A percentile compares a stretch with the other conserved stretches of the same genome.
These are phyloP conservation scores for Sula dactylatra DNA, from an alignment of 2,113 vertebrate species.

Conservation along the genomic window DNA sequence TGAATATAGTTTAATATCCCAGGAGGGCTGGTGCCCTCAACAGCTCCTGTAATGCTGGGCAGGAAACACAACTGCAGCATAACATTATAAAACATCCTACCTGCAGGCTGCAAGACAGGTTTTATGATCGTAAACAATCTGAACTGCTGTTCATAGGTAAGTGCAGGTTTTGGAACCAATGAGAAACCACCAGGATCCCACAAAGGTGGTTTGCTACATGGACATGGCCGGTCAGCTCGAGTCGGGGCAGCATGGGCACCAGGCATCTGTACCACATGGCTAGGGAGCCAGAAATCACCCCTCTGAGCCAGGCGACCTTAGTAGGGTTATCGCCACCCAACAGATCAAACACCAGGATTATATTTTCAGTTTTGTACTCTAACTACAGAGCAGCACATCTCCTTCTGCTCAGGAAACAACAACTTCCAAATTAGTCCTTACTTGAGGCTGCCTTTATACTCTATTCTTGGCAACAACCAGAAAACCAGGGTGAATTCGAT, in stretches of 20 bases:
- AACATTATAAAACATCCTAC: neutral
- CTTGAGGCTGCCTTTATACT: neutral
- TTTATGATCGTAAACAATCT: accelerated
- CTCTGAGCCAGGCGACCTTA: neutral
- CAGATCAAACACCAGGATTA: neutral
- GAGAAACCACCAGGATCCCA: neutral
- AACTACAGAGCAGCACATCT: too few relatives aligned
- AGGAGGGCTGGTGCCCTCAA: neutral
- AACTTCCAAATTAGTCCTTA: neutral
- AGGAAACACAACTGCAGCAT: neutral
- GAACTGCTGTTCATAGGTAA: neutral
- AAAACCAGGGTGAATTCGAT: neutral
- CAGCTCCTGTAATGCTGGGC: too few relatives aligned
- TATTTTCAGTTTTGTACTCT: neutral
- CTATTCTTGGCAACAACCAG: accelerated
- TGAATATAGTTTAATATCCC: neutral
- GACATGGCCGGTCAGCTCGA: accelerated
- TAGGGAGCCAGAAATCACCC: neutral
- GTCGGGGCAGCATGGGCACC: accelerated
- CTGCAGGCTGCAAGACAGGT: neutral
- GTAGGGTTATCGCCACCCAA: too few relatives aligned
- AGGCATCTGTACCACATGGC: accelerated
- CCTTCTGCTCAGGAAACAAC: neutral
- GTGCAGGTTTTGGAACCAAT: neutral
- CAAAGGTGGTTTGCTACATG: neutral